Conservation (phyloP, 2,797 vertebrate genomes). For the Chrosomus eos region DNA sequence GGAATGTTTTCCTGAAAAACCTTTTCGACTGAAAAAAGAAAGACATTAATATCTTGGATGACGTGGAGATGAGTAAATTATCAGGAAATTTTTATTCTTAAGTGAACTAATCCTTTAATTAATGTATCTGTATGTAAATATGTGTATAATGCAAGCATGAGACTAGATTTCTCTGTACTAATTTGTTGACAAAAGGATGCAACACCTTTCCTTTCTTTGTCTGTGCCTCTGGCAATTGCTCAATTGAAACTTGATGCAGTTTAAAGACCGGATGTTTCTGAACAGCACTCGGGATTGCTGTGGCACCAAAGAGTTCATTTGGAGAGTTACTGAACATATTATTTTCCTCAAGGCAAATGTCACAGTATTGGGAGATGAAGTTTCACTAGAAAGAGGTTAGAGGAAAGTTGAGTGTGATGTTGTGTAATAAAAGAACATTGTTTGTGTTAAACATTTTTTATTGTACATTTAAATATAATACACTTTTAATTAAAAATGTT, state of each 20-base stretch:
- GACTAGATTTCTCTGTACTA: conserved; percentile 32
- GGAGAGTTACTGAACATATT: neutral
- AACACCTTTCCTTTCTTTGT: conserved; percentile 96
- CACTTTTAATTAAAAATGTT: neutral
- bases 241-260: conserved; percentile 58
- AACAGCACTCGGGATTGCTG: neutral
- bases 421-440: neutral
- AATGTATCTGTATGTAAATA: conserved; percentile 1
- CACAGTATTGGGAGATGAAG: neutral
- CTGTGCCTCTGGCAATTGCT: conserved; percentile 63
- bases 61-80: too few species aligned
- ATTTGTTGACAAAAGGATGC: conserved; percentile 76
- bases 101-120: too few species aligned
- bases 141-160: neutral
- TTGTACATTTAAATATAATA: neutral
- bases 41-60: too few species aligned
- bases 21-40: too few species aligned
- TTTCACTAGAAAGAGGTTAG: neutral
- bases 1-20: too few species aligned
- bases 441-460: neutral
- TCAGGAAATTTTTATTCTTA: too few species aligned
- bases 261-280: conserved; percentile 76
- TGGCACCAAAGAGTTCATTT: conserved; percentile 5
- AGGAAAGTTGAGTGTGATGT: neutral
- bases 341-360: conserved; percentile 9